A percentile compares a stretch with the other conserved stretches of the same genome.
Evolutionary conservation across 2,888 invertebrate genomes (phyloP).

Genomic region (Megaustenia siamemsis): DNA sequence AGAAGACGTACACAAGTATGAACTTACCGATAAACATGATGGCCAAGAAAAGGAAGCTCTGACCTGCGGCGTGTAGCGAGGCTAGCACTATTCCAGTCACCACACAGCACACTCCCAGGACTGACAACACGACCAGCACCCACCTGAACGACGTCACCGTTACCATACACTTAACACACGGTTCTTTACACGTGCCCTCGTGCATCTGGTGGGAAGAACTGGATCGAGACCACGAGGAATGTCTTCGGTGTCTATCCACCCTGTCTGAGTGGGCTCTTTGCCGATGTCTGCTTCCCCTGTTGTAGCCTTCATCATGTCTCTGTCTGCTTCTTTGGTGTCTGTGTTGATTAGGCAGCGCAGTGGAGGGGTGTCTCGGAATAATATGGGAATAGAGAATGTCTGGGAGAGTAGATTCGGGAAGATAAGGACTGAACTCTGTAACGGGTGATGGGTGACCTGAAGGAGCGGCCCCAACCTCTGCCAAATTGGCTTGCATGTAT

Average conservation of each 20-base stretch:
- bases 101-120: slow-evolving; percentile 78
- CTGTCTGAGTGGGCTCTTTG: slow-evolving; percentile 38
- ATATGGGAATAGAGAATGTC: slow-evolving; percentile 75
- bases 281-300: slow-evolving; percentile 28
- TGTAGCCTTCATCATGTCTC: slow-evolving; percentile 51
- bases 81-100: slow-evolving; percentile 78
- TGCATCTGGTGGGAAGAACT: slow-evolving; percentile 59
- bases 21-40: slow-evolving; percentile 79
- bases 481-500: slow-evolving; percentile 40
- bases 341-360: slow-evolving; percentile 62
- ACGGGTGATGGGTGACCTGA: slow-evolving; percentile 1
- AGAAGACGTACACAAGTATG: not conserved
- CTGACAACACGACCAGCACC: slow-evolving; percentile 76
- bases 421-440: not conserved
- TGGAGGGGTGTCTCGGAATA: slow-evolving; percentile 62
- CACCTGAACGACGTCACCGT: slow-evolving; percentile 76
- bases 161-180: slow-evolving; percentile 74
- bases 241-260: slow-evolving; percentile 34
- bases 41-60: slow-evolving; percentile 77
- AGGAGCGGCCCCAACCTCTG: not conserved
- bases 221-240: slow-evolving; percentile 61
- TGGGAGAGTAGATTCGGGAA: slow-evolving; percentile 63
- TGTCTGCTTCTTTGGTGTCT: slow-evolving; percentile 60
- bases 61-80: slow-evolving; percentile 75
- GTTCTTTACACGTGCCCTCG: slow-evolving; percentile 68